phyloP scores from a whole-genome alignment of 2,888 invertebrate genomes.

The Hirtodrosophila duncani region DNA sequence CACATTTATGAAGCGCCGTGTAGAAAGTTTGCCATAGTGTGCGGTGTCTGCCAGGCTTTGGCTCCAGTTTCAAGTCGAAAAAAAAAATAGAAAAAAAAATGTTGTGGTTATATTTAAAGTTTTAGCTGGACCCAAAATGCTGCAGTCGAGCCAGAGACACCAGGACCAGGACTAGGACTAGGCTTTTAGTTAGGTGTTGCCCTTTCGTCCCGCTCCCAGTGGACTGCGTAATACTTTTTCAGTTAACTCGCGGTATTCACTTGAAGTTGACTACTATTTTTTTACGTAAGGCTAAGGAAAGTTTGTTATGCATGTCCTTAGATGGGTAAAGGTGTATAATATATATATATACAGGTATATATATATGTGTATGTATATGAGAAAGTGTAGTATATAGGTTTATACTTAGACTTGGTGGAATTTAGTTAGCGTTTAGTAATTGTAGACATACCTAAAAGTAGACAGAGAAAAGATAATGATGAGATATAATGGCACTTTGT shows the following conservation, averaged over 20 bases:
- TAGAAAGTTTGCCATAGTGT: constrained; percentile 53
- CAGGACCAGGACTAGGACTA: constrained; percentile 21
- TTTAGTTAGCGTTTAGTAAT: constrained; percentile 21
- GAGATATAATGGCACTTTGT: too few relatives aligned
- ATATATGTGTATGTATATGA: constrained; percentile 2
- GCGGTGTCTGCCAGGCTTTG: background rate
- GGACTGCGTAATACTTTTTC: constrained; percentile 64
- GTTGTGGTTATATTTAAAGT: constrained; percentile 69
- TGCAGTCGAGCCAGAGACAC: too few relatives aligned
- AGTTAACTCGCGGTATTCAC: constrained; percentile 66
- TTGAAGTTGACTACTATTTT: constrained; percentile 55
- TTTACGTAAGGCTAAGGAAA: constrained; percentile 42
- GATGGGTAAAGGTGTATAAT: background rate
- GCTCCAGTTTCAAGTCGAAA: constrained; percentile 52
- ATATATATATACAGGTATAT: background rate
- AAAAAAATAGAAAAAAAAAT: constrained; percentile 71
- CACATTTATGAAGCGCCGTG: constrained; percentile 64
- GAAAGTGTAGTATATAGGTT: constrained; percentile 13
- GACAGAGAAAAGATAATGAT: constrained; percentile 8
- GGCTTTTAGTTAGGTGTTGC: constrained; percentile 24
- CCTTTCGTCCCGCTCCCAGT: constrained; percentile 8
- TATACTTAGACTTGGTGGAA: constrained; percentile 43
- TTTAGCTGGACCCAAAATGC: too few relatives aligned
- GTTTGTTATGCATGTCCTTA: constrained; percentile 7
- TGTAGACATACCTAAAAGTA: constrained; percentile 51